Percentiles rank a stretch among this genome's conserved stretches.
Evolutionary conservation across 2,113 vertebrate species (phyloP).

Genomic region (Sitta europaea): DNA sequence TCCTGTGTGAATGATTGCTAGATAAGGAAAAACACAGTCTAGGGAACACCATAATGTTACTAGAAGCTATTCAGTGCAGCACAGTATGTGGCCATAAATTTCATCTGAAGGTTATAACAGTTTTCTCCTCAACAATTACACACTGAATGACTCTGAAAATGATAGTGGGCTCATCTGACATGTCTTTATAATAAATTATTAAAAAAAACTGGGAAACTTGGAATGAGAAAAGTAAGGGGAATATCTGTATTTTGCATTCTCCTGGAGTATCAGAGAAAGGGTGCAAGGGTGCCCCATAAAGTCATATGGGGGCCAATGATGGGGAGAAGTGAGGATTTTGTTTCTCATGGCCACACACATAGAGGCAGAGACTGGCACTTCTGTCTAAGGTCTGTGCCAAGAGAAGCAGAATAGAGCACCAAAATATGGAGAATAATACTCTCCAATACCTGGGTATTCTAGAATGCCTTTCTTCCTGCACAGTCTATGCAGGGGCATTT

Average conservation of each 20-base stretch:
- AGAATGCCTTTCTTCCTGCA: background rate
- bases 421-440: background rate
- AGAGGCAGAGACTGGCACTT: background rate
- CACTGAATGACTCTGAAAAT: slow-evolving; percentile 48
- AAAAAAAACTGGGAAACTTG: too few species aligned
- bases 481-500: background rate
- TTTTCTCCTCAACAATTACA: slow-evolving; percentile 59
- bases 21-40: background rate
- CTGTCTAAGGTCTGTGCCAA: background rate
- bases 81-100: background rate
- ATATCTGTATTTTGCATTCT: background rate
- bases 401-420: background rate
- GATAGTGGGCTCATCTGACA: background rate
- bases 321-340: background rate
- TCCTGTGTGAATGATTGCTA: background rate
- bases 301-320: background rate
- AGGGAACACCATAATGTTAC: background rate
- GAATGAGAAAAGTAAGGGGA: background rate
- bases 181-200: slow-evolving; percentile 1
- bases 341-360: background rate
- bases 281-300: background rate
- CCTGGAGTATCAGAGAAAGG: background rate
- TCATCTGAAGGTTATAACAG: slow-evolving; percentile 1
- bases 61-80: background rate
- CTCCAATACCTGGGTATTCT: background rate